These are phyloP conservation scores for Channa maculata DNA, from an alignment of 2,113 vertebrate genomes.

Conservation along the genomic window DNA sequence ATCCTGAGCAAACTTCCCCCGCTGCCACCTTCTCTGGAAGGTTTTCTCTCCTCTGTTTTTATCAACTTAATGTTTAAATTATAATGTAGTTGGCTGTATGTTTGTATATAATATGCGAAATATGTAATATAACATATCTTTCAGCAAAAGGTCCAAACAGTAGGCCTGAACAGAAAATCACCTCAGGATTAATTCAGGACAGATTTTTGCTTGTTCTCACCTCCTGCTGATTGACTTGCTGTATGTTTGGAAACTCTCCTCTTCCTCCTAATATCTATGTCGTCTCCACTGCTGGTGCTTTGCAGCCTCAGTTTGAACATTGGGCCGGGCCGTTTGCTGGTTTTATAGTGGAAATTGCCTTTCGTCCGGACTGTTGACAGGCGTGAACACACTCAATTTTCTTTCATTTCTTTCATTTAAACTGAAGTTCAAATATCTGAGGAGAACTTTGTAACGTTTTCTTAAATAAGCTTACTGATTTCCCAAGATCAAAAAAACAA, in stretches of 20 bases:
- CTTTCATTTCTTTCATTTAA: neutral
- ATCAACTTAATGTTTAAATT: too few relatives aligned
- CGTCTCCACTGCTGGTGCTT: slow-evolving; percentile 10
- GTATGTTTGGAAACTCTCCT: slow-evolving; percentile 19
- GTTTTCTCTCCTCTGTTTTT: too few relatives aligned
- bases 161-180: neutral
- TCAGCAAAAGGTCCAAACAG: neutral
- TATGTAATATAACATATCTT: neutral
- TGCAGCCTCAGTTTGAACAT: neutral
- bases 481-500: neutral
- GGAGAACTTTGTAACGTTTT: neutral
- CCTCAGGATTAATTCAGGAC: neutral
- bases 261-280: slow-evolving; percentile 1
- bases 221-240: neutral
- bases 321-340: slow-evolving; percentile 28
- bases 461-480: slow-evolving; percentile 7
- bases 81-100: too few relatives aligned
- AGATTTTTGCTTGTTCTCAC: neutral
- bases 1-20: too few relatives aligned
- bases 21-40: too few relatives aligned
- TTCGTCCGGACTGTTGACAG: neutral
- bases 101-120: too few relatives aligned
- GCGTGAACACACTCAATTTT: neutral
- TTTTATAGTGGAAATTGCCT: slow-evolving; percentile 32
- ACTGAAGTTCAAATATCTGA: too few relatives aligned